Evolutionary conservation across 2,888 invertebrate species (phyloP).

Genomic region (Cristatella mucedo): DNA sequence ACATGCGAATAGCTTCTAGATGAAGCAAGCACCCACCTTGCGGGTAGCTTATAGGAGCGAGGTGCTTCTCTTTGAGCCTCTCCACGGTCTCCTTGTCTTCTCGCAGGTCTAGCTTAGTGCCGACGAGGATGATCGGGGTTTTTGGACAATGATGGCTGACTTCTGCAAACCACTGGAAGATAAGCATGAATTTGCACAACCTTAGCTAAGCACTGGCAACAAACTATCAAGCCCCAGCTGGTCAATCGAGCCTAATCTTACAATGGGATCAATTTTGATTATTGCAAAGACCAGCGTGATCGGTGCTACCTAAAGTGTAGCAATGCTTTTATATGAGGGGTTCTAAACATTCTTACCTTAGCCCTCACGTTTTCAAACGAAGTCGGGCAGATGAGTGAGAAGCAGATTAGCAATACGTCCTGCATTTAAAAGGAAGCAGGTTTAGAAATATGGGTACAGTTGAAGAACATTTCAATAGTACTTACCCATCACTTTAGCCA

Average conservation of each 20-base stretch:
- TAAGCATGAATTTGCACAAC: too few relatives aligned
- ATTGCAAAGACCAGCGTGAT: too few relatives aligned
- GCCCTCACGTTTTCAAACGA: slow-evolving; percentile 98
- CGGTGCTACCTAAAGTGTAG: too few relatives aligned
- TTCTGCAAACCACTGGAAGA: slow-evolving; percentile 85
- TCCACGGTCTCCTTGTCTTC: slow-evolving; percentile 90
- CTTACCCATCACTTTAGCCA: too few relatives aligned
- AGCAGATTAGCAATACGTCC: slow-evolving; percentile 96
- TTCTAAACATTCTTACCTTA: slow-evolving; percentile 63
- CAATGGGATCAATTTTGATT: too few relatives aligned
- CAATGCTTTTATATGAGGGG: too few relatives aligned
- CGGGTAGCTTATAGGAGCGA: slow-evolving; percentile 90
- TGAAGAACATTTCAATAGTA: too few relatives aligned
- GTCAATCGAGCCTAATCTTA: too few relatives aligned
- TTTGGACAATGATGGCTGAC: slow-evolving; percentile 98
- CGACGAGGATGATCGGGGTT: slow-evolving; percentile 91
- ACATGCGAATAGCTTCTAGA: too few relatives aligned
- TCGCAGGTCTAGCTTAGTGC: slow-evolving; percentile 89
- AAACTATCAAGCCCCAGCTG: too few relatives aligned
- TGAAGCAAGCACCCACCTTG: slow-evolving; percentile 49
- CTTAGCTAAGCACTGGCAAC: neutral
- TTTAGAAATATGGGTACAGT: neutral
- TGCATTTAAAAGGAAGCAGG: slow-evolving; percentile 22
- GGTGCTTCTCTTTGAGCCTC: slow-evolving; percentile 81
- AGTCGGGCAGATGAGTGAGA: slow-evolving; percentile 93